Base-by-base conservation (phyloP, 2,113 vertebrate species). In the Epinephelus cyanopodus region DNA sequence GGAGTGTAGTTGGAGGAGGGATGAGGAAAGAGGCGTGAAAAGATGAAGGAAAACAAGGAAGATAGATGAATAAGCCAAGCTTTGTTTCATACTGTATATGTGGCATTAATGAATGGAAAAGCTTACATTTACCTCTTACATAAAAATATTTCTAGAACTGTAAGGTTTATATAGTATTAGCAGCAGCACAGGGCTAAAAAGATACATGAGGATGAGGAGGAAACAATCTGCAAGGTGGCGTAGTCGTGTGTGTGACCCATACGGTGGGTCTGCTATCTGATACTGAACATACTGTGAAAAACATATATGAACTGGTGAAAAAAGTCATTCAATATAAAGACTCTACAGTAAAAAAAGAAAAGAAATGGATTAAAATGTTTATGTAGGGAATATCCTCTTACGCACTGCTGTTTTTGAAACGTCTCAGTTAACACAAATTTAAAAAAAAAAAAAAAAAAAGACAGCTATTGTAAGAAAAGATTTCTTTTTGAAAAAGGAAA, bases 61-160 rank as follows among this genome's bases (percentile, higher is more conserved):
- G 53, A 94, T 92, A 94, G 95, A 97, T 96, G 96, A 96, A 96
- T 94, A 96, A 95, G 96, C 96, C 95, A 95, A 96, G 95, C 96
- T 93, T 95, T 96, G 95, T 95, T 93, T 87, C 79, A 90, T 95
- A 96, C 95, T 92, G 87, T 95, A 95, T 97, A 96, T 96, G 96
- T 96, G 95, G 96, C 96, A 96, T 97, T 97, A 97, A 97, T 97
- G 97, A 98, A 98, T 95, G 96, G 94, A 95, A 97, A 97, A 96
- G 97, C 96, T 96, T 96, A 96, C 96, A 96, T 97, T 97, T 96
- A 97, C 96, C 88, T 96, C 92, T 93, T 96, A 97, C 96, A 97
- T 96, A 98, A 98, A 98, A 98, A 98, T 98, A 98, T 95, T 96
- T 96, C 93, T 97, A 97, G 95, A 96, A 95, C 94, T 96, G 96